Evolutionary conservation across 2,113 vertebrate genomes (phyloP).

Genomic region (Bothrops jararaca): DNA sequence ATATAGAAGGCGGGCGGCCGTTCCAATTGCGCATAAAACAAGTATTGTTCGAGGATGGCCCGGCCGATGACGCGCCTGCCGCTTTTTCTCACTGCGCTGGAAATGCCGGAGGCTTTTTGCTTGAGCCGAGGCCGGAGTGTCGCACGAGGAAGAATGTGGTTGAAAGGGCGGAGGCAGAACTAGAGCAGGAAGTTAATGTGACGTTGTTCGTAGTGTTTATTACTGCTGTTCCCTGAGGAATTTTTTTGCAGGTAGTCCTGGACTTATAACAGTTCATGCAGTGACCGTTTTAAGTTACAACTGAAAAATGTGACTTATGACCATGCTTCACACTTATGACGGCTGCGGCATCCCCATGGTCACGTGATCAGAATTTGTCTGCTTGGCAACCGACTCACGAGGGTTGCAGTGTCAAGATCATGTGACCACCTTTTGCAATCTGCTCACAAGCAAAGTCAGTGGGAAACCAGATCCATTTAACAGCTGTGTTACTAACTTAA

Average conservation of each 20-base stretch:
- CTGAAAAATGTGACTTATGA: background rate
- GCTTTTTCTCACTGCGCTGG: fast-evolving
- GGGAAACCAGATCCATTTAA: background rate
- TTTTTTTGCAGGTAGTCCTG: background rate
- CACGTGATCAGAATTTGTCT: background rate
- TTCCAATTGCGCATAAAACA: background rate
- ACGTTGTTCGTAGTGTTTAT: background rate
- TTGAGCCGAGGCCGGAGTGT: background rate
- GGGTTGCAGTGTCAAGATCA: background rate
- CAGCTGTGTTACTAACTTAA: no score
- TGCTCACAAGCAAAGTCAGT: no score
- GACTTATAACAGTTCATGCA: background rate
- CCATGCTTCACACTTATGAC: background rate
- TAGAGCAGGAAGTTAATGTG: background rate
- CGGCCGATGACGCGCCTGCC: conserved; percentile 4
- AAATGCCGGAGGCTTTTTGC: fast-evolving
- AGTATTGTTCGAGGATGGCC: background rate
- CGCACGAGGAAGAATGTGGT: fast-evolving
- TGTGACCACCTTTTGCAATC: background rate
- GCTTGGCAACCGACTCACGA: background rate
- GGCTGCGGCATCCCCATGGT: no score
- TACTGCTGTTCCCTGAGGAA: background rate
- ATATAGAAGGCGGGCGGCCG: background rate
- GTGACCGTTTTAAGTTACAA: background rate
- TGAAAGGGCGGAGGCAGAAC: background rate